Evolutionary conservation across 2,113 vertebrate genomes (phyloP), one percentile per base, ranked within the genome.

Genomic region (Tetrax tetrax): DNA sequence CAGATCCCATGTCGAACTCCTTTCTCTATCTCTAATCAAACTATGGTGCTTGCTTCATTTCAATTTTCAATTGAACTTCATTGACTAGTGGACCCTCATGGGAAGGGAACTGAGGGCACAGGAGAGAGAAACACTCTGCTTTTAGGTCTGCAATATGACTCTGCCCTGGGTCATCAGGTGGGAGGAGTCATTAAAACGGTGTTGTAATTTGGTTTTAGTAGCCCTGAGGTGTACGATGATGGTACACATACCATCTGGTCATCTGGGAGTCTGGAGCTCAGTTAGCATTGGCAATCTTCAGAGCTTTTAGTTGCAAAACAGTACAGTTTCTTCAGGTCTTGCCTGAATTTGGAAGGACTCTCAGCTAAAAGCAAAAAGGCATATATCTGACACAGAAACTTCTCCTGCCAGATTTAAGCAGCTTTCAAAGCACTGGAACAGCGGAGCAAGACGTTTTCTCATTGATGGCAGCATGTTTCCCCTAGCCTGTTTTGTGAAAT

Each of bases 231-330:
- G 15, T 47, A 23, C 47, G 0, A 0, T 59, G 21, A 50, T 65
- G 35, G 21, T 48, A 12, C 15, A 12, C 0, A 0, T 80, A 22
- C 20, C 2, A 1, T 56, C 25, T 81, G 47, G 31, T 60, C 76
- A 78, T 4, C 12, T 51, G 38, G 15, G 27, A 74, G 41, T 18
- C 71, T 66, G 50, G 25, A 90, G 35, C 33, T 79, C 37, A 77
- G 23, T 38, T 45, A 16, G 3, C 13, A 1, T 13, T 64, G 63
- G 50, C 27, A 37, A 1, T 53, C 35, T 85, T 76, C 54, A 80
- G 41, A 90, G 37, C 11, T 77, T 92, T 77, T 59, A 56, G 64
- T 29, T 89, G 47, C 23, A 70, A 70, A 89, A 60, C 57, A 14
- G 7, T 25, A 22, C 17, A 13, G 1, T 17, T 85, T 78, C 83